A percentile compares a stretch with the other conserved stretches of the same genome.
Evolutionary conservation across 1,140 invertebrate species (phyloP).

Genomic region (Heliconius hermathena): DNA sequence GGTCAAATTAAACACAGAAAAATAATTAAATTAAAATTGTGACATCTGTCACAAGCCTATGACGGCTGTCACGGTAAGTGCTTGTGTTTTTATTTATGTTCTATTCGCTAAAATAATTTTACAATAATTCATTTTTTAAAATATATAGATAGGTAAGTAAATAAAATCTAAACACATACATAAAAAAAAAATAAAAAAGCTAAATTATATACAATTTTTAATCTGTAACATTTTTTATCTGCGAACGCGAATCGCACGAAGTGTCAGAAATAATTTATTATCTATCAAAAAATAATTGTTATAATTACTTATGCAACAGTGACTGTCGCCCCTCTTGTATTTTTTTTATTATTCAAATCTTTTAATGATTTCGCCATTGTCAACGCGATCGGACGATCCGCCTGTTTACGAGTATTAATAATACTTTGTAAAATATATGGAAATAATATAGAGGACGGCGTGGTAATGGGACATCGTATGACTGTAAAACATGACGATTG

Average conservation of each 20-base stretch:
- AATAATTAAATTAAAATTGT: no score
- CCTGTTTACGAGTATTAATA: conserved; percentile 29
- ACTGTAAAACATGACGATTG: no score
- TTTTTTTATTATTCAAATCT: conserved; percentile 74
- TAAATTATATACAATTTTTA: neutral
- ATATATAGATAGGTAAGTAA: no score
- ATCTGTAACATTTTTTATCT: conserved; percentile 21
- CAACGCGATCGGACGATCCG: conserved; percentile 27
- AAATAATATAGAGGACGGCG: neutral
- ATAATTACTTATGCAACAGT: conserved; percentile 75
- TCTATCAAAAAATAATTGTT: conserved; percentile 79
- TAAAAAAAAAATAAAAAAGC: neutral
- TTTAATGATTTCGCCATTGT: conserved; percentile 69
- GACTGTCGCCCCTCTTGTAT: conserved; percentile 60
- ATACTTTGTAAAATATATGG: neutral
- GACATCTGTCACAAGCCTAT: no score
- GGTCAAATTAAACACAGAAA: no score
- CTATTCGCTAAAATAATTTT: no score
- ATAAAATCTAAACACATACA: neutral
- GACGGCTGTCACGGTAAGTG: no score
- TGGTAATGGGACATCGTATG: no score
- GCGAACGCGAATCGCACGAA: conserved; percentile 11
- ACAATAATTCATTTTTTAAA: no score
- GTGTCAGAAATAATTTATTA: conserved; percentile 74
- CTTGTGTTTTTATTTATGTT: no score